Percentiles rank a stretch among this genome's conserved stretches.
These are phyloP conservation scores for Drosophila prosaltans DNA, from an alignment of 1,140 invertebrate species.

Conservation along the genomic window DNA sequence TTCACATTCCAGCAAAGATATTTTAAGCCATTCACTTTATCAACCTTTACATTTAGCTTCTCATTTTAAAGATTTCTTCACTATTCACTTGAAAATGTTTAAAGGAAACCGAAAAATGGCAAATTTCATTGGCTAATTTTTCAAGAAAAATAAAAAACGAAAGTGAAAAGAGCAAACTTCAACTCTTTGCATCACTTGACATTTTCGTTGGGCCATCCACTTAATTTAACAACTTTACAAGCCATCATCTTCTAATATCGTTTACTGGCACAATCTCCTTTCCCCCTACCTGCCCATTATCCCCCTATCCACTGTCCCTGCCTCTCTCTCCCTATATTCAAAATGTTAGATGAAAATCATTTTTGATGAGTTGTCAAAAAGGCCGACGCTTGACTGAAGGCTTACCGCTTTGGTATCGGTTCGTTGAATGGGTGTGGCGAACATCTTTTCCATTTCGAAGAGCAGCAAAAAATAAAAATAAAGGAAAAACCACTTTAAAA, in stretches of 20 bases:
- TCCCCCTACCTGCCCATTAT: slow-evolving; percentile 1
- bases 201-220: slow-evolving; percentile 51
- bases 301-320: no score
- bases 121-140: slow-evolving; percentile 28
- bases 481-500: slow-evolving; percentile 47
- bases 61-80: background rate
- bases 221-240: slow-evolving; percentile 59
- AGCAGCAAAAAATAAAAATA: no score
- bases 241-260: slow-evolving; percentile 49
- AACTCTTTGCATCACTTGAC: slow-evolving; percentile 50
- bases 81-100: background rate
- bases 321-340: background rate
- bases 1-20: no score
- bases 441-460: no score
- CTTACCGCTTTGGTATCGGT: slow-evolving; percentile 22
- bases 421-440: background rate
- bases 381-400: slow-evolving; percentile 38
- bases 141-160: slow-evolving; percentile 27
- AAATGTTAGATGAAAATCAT: slow-evolving; percentile 55
- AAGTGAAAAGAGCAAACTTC: slow-evolving; percentile 27
- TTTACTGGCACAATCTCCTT: slow-evolving; percentile 45
- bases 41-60: no score
- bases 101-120: background rate
- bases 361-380: slow-evolving; percentile 60
- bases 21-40: no score